Base-by-base conservation (phyloP, 2,797 vertebrate species). In the Gadopsis marmoratus region DNA sequence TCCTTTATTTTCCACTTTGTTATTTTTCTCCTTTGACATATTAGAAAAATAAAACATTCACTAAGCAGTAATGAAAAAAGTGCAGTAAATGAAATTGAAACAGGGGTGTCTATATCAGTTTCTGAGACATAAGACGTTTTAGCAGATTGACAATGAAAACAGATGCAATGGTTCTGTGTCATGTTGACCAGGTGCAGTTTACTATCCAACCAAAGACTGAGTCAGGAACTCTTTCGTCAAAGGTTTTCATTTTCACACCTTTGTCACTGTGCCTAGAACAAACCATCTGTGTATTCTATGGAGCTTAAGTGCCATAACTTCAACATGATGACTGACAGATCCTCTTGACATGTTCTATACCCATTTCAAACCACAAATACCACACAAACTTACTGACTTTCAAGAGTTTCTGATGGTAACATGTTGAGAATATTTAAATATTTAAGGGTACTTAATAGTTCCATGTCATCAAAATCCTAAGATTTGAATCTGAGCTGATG, bases 121-220 rank as follows among this genome's bases (percentile, higher is more conserved):
- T 72, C 17, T 62, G n/a, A 81, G n/a, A 82, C 41, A 45, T 31
- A n/a, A 33, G 53, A 66, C n/a, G 56, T 70, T 77, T 50, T 19
- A 65, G 64, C 60, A 71, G 16, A 71, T 56, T 80, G 67, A 83
- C 50, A 71, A 71, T 81, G 79, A 83, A 79, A 85, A 85, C 87
- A 91, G 89, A 88, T 78, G 79, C 26, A 43, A 68, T 86, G 65
- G 70, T 88, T 81, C 78, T 78, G 69, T n/a, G 54, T 78, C 71
- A 60, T 4, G 10, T 21, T 77, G 87, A 91, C 76, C 23, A 76
- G 90, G 90, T 94, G 96, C 95, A 93, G 88, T 74, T 75, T 78
- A 48, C 76, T 88, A 96, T 99, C 98, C 95, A 97, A 97, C 95
- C 95, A 87, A 94, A 95, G 95, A 97, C 98, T 92, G 97, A 98